Conservation (phyloP, 1,140 invertebrate species). For the Orchesella cincta region DNA sequence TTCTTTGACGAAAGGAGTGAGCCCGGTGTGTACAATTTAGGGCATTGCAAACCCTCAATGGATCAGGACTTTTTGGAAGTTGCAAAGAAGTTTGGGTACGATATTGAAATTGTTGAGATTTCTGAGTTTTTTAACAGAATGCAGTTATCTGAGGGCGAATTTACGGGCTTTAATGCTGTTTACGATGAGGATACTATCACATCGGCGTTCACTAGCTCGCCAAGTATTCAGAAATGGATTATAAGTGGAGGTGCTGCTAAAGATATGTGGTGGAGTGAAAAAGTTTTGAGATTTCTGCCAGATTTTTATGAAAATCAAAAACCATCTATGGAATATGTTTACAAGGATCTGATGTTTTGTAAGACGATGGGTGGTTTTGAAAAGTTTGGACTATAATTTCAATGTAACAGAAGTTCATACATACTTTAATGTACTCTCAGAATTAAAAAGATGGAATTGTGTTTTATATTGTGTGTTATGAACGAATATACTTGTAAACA, state of each 20-base stretch:
- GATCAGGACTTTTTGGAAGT: neutral
- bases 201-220: neutral
- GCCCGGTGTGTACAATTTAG: too few relatives aligned
- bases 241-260: neutral
- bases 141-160: neutral
- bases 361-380: neutral
- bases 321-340: neutral
- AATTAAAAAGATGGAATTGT: too few relatives aligned
- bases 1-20: too few relatives aligned
- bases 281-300: neutral
- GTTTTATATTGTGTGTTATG: too few relatives aligned
- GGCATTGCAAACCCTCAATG: too few relatives aligned
- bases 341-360: neutral
- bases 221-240: neutral
- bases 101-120: neutral
- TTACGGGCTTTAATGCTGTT: neutral
- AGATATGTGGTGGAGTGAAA: neutral
- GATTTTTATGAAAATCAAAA: neutral
- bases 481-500: too few relatives aligned
- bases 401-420: too few relatives aligned
- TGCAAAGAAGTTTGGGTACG: neutral
- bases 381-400: too few relatives aligned
- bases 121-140: conserved; percentile 9
- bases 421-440: too few relatives aligned
- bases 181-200: neutral